Evolutionary conservation across 2,113 vertebrate species (phyloP).

Genomic region (Etheostoma spectabile): DNA sequence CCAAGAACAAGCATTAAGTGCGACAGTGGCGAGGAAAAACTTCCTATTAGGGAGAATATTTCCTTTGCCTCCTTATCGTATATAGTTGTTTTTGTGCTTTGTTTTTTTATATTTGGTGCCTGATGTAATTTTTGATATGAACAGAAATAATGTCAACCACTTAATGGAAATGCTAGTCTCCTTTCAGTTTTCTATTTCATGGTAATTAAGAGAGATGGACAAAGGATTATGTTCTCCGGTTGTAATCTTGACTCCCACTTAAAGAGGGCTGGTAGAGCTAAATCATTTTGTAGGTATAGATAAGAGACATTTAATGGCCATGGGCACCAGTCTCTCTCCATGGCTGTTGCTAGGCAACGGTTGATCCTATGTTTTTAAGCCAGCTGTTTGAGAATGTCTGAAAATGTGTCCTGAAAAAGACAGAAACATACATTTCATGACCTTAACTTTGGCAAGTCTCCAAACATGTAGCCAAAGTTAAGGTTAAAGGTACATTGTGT

Average conservation of each 20-base stretch:
- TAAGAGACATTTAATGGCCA: conserved; percentile 13
- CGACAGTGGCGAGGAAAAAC: too few relatives aligned
- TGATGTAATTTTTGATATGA: not conserved
- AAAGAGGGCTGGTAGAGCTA: not conserved
- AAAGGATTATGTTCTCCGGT: not conserved
- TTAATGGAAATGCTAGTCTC: not conserved
- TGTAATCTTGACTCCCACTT: not conserved
- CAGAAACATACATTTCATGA: conserved; percentile 38
- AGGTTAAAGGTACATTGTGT: not conserved
- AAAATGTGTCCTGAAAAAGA: conserved; percentile 21
- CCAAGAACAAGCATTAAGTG: too few relatives aligned
- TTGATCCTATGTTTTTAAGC: conserved; percentile 48
- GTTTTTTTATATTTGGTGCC: too few relatives aligned
- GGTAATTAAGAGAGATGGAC: not conserved
- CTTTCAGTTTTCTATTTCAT: not conserved
- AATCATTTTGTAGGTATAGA: conserved; percentile 39
- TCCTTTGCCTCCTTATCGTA: too few relatives aligned
- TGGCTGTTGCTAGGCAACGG: conserved; percentile 65
- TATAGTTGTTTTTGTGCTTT: too few relatives aligned
- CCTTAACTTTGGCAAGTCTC: not conserved
- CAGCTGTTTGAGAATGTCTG: conserved; percentile 5
- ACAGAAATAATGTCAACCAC: not conserved
- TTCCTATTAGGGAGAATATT: too few relatives aligned
- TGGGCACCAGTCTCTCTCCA: conserved; percentile 12
- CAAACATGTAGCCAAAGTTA: not conserved